A percentile compares a stretch with the other conserved stretches of the same genome.
phyloP scores from a whole-genome alignment of 2,888 invertebrate genomes.

The Conus canariensis region DNA sequence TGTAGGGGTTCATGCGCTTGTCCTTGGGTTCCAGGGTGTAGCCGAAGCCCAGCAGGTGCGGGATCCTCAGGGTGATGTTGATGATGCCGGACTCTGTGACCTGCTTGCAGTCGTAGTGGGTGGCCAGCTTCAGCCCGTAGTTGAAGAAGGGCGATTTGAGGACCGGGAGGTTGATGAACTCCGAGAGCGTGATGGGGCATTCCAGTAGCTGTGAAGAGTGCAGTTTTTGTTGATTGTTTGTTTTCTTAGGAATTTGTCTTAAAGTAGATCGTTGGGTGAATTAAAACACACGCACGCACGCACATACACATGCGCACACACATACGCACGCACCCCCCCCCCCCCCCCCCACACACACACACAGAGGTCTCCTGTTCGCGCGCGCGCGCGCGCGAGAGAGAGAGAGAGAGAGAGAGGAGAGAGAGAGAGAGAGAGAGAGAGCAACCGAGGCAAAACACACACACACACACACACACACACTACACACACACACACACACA shows the following conservation, averaged over 20 bases:
- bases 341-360: no score
- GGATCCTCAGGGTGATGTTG: conserved; percentile 70
- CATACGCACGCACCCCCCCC: no score
- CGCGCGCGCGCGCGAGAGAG: no score
- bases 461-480: no score
- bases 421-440: no score
- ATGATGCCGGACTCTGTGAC: conserved; percentile 70
- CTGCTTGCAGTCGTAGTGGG: conserved; percentile 72
- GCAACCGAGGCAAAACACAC: no score
- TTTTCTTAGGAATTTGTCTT: no score
- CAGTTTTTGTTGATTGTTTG: no score
- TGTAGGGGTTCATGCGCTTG: conserved; percentile 59
- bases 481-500: no score
- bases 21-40: conserved; percentile 72
- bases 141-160: conserved; percentile 80
- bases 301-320: neutral
- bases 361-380: no score
- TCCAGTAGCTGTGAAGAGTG: conserved; percentile 75
- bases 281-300: neutral
- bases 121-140: conserved; percentile 69
- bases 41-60: conserved; percentile 70
- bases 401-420: no score
- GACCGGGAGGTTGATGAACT: conserved; percentile 79
- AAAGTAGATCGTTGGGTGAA: no score
- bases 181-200: conserved; percentile 78